Evolutionary conservation across 2,113 vertebrate genomes (phyloP).

Genomic region (Melanerpes formicivorus): DNA sequence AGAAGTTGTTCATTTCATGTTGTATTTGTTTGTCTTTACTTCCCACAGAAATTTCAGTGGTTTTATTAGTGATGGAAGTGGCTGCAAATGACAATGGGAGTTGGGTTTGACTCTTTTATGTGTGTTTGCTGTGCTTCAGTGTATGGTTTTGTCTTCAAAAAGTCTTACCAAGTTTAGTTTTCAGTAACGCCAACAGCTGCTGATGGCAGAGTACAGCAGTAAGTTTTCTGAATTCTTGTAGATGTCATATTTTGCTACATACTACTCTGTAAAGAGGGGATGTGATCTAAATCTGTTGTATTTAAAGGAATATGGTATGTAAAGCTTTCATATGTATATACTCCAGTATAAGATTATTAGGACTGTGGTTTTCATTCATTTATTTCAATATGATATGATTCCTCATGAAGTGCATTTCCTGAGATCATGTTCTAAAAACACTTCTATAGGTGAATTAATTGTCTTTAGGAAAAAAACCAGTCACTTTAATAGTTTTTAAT

Average conservation of each 20-base stretch:
- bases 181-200: neutral
- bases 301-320: neutral
- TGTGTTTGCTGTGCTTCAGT: neutral
- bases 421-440: neutral
- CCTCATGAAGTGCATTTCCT: neutral
- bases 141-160: neutral
- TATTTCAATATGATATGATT: neutral
- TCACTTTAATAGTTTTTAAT: neutral
- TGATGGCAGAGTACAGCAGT: neutral
- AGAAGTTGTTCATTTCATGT: neutral
- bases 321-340: neutral
- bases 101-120: accelerated
- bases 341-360: neutral
- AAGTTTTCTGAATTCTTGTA: neutral
- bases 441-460: neutral
- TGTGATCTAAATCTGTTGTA: neutral
- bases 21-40: neutral
- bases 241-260: neutral
- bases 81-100: neutral
- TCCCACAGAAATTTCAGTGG: neutral
- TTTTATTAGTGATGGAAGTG: neutral
- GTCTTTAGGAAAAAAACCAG: neutral
- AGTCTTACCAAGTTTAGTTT: neutral
- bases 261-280: neutral
- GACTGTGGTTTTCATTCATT: neutral